These are phyloP conservation scores for Lepus europaeus DNA, from an alignment of 2,113 vertebrate species.

Conservation along the genomic window DNA sequence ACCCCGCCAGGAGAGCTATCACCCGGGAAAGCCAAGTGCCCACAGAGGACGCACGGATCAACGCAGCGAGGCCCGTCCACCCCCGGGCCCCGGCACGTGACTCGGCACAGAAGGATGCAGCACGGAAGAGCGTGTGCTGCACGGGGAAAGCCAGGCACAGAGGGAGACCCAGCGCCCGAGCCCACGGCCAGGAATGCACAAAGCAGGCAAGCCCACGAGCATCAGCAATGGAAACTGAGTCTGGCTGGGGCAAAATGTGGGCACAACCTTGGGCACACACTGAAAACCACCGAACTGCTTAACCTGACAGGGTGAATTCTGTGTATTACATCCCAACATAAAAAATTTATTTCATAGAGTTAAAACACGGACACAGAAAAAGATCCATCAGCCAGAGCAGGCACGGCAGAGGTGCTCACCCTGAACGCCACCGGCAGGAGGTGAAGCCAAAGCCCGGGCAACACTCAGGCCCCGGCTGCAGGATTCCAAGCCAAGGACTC, in stretches of 20 bases:
- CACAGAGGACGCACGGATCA: background rate
- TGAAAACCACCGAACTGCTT: background rate
- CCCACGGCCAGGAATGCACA: too few species aligned
- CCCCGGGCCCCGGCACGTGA: background rate
- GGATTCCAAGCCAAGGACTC: background rate
- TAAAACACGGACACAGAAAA: background rate
- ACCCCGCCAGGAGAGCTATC: background rate
- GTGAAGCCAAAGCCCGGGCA: fast-evolving
- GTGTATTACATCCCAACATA: background rate
- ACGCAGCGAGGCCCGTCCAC: background rate
- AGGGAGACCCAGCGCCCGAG: background rate
- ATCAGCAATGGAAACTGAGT: background rate
- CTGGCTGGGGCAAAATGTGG: background rate
- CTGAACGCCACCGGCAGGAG: too few species aligned
- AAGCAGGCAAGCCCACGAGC: too few species aligned
- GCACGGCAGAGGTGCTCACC: fast-evolving
- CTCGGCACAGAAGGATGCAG: fast-evolving
- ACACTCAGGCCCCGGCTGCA: background rate
- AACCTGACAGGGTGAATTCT: background rate
- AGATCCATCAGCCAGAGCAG: fast-evolving
- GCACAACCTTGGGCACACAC: background rate
- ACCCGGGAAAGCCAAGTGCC: background rate
- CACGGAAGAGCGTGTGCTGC: fast-evolving
- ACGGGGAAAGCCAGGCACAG: background rate
- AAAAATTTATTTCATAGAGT: background rate